Base-by-base conservation (phyloP, 2,797 vertebrate genomes). In the Hippopotamyrus pictus region DNA sequence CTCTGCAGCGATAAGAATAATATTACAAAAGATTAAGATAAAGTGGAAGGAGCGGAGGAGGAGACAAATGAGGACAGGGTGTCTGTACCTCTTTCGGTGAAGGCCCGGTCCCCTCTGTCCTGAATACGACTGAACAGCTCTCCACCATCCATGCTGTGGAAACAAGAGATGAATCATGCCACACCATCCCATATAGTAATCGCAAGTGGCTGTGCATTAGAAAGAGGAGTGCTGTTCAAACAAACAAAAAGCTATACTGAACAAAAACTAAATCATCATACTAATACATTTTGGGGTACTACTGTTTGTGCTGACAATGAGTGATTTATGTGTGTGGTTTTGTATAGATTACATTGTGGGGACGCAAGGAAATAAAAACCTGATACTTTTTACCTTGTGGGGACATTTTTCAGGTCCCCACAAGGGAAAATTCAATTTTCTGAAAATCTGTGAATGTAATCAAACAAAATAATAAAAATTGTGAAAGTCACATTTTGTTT, bases 91-190 rank as follows among this genome's bases (percentile, higher is more conserved):
- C 98, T 96, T 90, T 99, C 98, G 0, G 99, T 99, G 95, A 99
- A 99, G 1, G 99, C 99, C 92, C 99, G 99, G 95, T 99, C 99
- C 92, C 99, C 99, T 93, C 99, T 93, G 95, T 99, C 98, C 93
- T 99, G 99, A 89, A 99, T 99, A 14, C 97, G 95, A 94, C 97
- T 99, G 89, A 99, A 99, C 91, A 99, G 97, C 90, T 99, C 99
- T 33, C 99, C 99, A 0, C 98, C 99, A 0, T 99, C 98, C 97
- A 99, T 96, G 94, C 99, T 99, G 93, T 17, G 95, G 96, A 90
- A 89, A 90, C 29, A 79, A 7, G 17, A 57, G 3, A 57, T 19
- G n/a, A 19, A 82, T 82, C 76, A 22, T 79, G 14, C 37, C 19
- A 48, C n/a, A 11, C 57, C n/a, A 48, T 17, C 41, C 41, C 29